Evolutionary conservation across 2,797 vertebrate species (phyloP).

Genomic region (Brachyalestes nurse): DNA sequence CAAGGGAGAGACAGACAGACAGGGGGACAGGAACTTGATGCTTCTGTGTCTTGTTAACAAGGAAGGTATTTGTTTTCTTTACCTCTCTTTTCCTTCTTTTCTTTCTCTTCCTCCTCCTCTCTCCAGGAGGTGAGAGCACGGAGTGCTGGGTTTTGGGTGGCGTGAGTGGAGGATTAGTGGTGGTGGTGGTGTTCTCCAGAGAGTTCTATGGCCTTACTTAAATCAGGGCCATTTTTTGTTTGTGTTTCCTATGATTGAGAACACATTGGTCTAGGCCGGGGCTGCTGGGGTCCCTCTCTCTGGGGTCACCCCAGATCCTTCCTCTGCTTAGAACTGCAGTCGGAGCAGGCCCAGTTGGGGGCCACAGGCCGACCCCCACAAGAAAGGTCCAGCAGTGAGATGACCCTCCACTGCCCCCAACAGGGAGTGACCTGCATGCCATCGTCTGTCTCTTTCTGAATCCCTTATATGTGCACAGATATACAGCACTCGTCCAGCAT

Average conservation of each 20-base stretch:
- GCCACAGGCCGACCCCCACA: conserved; percentile 48
- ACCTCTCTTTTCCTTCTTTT: conserved; percentile 59
- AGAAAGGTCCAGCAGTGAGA: conserved; percentile 55
- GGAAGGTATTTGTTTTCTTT: conserved; percentile 63
- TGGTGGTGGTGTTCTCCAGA: conserved; percentile 27
- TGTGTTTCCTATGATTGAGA: conserved; percentile 66
- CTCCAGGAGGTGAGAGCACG: conserved; percentile 53
- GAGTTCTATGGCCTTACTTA: conserved; percentile 55
- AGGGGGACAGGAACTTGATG: conserved; percentile 52
- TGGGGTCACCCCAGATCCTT: conserved; percentile 56
- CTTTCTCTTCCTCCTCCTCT: conserved; percentile 57
- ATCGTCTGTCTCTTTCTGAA: conserved; percentile 18
- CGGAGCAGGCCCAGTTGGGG: conserved; percentile 34
- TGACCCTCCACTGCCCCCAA: conserved; percentile 56
- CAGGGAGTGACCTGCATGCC: conserved; percentile 56
- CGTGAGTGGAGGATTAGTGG: conserved; percentile 34
- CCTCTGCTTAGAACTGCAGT: conserved; percentile 58
- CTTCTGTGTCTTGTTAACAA: conserved; percentile 63
- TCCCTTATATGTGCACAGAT: conserved; percentile 1
- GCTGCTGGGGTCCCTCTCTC: conserved; percentile 58
- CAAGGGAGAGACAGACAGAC: conserved; percentile 29
- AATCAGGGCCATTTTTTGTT: conserved; percentile 54
- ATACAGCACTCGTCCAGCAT: background rate
- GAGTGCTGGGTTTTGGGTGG: conserved; percentile 53
- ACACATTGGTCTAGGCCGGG: conserved; percentile 56